Base-by-base conservation (phyloP, 2,888 invertebrate species). In the Syrista parreyssii region DNA sequence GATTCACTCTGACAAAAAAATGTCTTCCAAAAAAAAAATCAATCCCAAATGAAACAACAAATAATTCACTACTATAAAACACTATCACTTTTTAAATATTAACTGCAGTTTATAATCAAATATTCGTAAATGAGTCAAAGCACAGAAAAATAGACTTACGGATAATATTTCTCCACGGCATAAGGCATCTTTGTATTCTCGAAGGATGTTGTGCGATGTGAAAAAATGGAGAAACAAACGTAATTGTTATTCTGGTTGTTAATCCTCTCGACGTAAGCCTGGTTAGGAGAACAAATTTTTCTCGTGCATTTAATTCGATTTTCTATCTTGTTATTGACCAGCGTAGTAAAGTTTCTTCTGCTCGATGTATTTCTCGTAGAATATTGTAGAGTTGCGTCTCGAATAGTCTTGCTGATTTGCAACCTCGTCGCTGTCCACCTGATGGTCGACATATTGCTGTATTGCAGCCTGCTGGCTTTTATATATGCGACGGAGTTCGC, bases 391-490 rank as follows among this genome's bases (percentile, higher is more conserved):
- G 40, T 23, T 6, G 23, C 40, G 40, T 40, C 23, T 15, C 40
- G 40, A 40, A 40, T 15, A 6, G 23, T 40, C 23, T 32, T 71
- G 71, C 40, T 34, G 30, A 75, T 78, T 12, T 35, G 73, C 80
- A 82, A 82, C 78, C 82, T 83, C 82, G 82, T 82, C 84, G 82
- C 82, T 82, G 87, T 86, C 86, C 86, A 87, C 87, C 86, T 86
- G 86, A 86, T 82, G 74, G 85, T 85, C 77, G 85, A 85, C 88
- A 87, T 88, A 81, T 75, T 84, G 80, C 72, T 34, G 34, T 77
- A 30, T 11, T 15, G 30, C 68, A 73, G 69, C 74, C 68, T 4
- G 68, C 73, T 31, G 32, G 74, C 81, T 82, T 82, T 82, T 83
- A 82, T 73, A 73, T 73, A 35, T 80, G 80, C 79, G 75, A 78